Conservation (phyloP, 1,140 invertebrate genomes). For the Mycetomoellerius zeteki region DNA sequence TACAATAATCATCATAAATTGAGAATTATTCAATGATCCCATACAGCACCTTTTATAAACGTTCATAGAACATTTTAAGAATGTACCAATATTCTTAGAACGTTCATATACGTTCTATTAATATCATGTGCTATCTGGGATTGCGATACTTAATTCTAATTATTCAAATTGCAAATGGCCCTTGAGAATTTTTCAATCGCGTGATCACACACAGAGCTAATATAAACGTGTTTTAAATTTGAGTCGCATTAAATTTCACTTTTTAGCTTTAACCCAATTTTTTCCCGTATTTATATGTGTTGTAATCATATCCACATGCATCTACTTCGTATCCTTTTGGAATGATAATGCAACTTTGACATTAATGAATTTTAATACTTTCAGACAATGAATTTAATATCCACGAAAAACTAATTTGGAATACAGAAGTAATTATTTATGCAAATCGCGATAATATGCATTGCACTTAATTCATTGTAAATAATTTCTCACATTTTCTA, state of each 20-base stretch:
- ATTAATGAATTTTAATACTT: conserved; percentile 20
- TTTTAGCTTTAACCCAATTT: not conserved
- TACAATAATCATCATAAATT: conserved; percentile 61
- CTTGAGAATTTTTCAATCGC: conserved; percentile 39
- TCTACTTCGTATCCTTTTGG: not conserved
- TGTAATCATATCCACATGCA: not conserved
- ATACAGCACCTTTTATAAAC: no score
- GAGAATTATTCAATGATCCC: conserved; percentile 60
- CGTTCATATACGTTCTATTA: no score
- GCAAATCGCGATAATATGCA: conserved; percentile 47
- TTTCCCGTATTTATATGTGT: not conserved
- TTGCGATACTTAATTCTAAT: conserved; percentile 64
- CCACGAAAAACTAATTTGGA: not conserved
- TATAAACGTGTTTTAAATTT: not conserved
- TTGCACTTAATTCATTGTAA: conserved; percentile 38
- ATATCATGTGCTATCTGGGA: no score
- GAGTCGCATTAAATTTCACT: conserved; percentile 1
- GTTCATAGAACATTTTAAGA: no score
- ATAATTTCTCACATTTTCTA: conserved; percentile 1
- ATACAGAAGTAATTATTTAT: conserved; percentile 1
- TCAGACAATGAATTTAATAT: conserved; percentile 22
- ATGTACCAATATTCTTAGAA: no score
- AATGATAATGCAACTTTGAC: conserved; percentile 20
- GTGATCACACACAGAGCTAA: not conserved
- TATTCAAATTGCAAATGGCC: conserved; percentile 68